Base-by-base conservation (phyloP, 2,797 vertebrate genomes). In the Dendrocincla fuliginosa region DNA sequence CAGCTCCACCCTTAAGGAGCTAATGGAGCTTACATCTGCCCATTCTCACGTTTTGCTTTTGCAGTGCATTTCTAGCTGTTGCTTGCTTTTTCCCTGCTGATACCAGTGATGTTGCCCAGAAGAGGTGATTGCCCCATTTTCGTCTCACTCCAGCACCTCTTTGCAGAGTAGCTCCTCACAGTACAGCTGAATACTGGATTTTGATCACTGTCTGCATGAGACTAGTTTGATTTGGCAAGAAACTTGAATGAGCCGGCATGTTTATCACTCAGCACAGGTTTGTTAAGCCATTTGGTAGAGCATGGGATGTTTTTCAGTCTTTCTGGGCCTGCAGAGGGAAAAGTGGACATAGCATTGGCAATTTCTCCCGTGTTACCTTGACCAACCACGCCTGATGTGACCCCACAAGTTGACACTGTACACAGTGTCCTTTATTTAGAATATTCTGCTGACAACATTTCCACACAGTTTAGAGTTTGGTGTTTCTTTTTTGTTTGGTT, bases 1-100 rank as follows among this genome's bases (percentile, higher is more conserved):
- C 93, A 88, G 60, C 88, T 86, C 89, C 68, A 75, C 56, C 67
- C 50, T 81, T 94, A 95, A 95, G n/a, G 64, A 95, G 76, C 56
- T 93, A 81, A 91, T 35, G 57, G 56, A 90, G 60, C n/a, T 67
- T 74, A 84, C 35, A 63, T 82, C 83, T 81, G 76, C 81, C 68
- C 41, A 28, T 49, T 71, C 44, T 81, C 53, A 42, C 5, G 5
- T 61, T 89, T 77, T 61, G 35, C n/a, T 79, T 57, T 61, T 88
- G 65, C 55, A 73, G 42, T 73, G 63, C 22, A 6, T 63, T 91
- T 92, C 65, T 78, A 90, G 69, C 65, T 77, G 42, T 69, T 79
- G 52, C 33, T 86, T 22, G 3, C 28, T 65, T 27, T 61, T 17
- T 3, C 0, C n/a, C 2, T 47, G 5, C 59, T 67, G 53, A 75